Evolutionary conservation across 2,113 vertebrate species (phyloP).

Genomic region (Steatornis caripensis): DNA sequence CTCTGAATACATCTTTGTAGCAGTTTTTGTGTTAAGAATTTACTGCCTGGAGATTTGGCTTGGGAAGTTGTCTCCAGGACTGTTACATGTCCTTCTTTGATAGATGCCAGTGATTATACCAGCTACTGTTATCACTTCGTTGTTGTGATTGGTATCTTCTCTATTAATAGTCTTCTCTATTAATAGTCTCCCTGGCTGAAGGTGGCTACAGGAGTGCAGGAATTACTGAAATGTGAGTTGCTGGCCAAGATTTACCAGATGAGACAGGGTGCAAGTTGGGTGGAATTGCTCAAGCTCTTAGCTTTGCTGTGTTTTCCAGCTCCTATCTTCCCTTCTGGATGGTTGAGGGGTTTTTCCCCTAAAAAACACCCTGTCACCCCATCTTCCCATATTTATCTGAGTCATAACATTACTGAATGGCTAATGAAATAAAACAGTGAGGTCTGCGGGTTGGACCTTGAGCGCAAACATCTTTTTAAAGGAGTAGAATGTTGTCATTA

Average conservation of each 20-base stretch:
- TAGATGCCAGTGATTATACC: neutral
- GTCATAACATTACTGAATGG: neutral
- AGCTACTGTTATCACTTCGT: neutral
- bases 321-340: neutral
- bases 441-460: neutral
- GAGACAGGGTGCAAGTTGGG: neutral
- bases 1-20: neutral
- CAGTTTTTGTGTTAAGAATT: neutral
- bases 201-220: neutral
- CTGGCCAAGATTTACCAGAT: neutral
- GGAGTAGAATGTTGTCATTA: neutral
- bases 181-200: neutral
- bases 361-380: neutral
- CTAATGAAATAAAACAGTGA: neutral
- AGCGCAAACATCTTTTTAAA: neutral
- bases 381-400: neutral
- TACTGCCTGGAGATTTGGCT: neutral
- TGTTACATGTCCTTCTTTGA: neutral
- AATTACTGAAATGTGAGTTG: neutral
- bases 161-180: neutral
- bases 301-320: neutral
- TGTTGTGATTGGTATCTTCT: neutral
- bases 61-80: neutral
- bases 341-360: rapidly evolving
- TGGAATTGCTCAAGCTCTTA: neutral